These are phyloP conservation scores for Nematolebias whitei DNA, from an alignment of 2,113 vertebrate species.

Conservation along the genomic window DNA sequence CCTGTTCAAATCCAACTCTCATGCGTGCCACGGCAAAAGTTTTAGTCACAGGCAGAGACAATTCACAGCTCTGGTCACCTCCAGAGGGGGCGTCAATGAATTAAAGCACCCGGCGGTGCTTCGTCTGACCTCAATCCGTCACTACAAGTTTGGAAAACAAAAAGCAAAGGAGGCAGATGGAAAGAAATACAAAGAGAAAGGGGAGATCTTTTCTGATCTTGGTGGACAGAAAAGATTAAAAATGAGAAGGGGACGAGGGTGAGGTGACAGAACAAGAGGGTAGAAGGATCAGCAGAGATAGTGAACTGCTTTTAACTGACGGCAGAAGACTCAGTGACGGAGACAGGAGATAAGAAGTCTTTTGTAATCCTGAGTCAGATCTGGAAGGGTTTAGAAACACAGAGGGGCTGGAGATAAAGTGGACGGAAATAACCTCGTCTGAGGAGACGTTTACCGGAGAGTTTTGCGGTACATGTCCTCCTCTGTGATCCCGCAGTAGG, in stretches of 20 bases:
- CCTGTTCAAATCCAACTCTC: slow-evolving; percentile 57
- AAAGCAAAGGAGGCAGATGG: slow-evolving; percentile 27
- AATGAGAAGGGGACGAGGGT: slow-evolving; percentile 11
- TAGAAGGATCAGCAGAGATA: slow-evolving; percentile 20
- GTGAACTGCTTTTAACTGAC: slow-evolving; percentile 1
- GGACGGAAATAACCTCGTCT: slow-evolving; percentile 35
- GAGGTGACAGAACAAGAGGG: slow-evolving; percentile 29
- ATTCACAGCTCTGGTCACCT: slow-evolving; percentile 71
- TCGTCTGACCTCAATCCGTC: slow-evolving; percentile 80
- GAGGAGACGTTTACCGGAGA: slow-evolving; percentile 79
- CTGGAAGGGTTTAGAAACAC: not conserved
- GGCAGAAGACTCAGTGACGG: slow-evolving; percentile 18
- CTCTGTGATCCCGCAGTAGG: slow-evolving; percentile 86
- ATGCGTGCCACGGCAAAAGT: slow-evolving; percentile 44
- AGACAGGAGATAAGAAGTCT: slow-evolving; percentile 45
- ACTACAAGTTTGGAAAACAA: slow-evolving; percentile 49
- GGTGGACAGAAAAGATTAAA: slow-evolving; percentile 25
- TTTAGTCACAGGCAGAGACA: slow-evolving; percentile 60
- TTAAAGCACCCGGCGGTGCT: slow-evolving; percentile 71
- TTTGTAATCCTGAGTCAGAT: slow-evolving; percentile 27
- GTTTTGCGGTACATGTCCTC: slow-evolving; percentile 90
- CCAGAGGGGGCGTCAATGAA: slow-evolving; percentile 75
- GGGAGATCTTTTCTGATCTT: slow-evolving; percentile 35
- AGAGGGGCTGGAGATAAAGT: slow-evolving; percentile 7
- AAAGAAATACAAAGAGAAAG: slow-evolving; percentile 23